Percentiles rank a stretch among this genome's conserved stretches.
These are phyloP conservation scores for Aplysina aerophoba DNA, from an alignment of 37 sponge, comb jelly and placozoan species.

Conservation along the genomic window DNA sequence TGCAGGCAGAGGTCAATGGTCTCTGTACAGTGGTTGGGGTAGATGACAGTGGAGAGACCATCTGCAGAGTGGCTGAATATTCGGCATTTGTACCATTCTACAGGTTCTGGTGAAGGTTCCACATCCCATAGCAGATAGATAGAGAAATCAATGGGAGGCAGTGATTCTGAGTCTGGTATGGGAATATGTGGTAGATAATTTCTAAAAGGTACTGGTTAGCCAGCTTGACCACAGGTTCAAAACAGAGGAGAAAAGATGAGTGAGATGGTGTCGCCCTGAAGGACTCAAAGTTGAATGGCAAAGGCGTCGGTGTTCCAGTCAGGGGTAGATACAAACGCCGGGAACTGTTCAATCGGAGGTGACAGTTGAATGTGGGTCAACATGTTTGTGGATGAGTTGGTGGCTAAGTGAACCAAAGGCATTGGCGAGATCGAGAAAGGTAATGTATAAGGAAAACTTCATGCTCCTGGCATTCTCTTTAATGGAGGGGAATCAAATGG, in stretches of 20 bases:
- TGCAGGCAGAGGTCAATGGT: not conserved
- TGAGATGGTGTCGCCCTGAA: too few species aligned
- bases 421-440: slow-evolving; percentile 42
- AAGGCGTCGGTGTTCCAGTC: not conserved
- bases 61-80: not conserved
- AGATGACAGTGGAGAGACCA: not conserved
- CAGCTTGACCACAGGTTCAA: too few species aligned
- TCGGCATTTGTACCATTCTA: not conserved
- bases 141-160: not conserved
- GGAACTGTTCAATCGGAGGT: not conserved
- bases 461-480: slow-evolving; percentile 19
- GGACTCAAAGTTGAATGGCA: not conserved
- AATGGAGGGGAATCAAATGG: slow-evolving; percentile 18
- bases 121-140: not conserved
- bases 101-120: not conserved
- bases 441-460: slow-evolving; percentile 10
- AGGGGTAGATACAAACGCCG: not conserved
- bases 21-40: not conserved
- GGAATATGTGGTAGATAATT: not conserved
- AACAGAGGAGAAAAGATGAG: too few species aligned
- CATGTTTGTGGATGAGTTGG: not conserved
- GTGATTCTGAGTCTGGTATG: not conserved
- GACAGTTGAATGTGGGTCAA: not conserved
- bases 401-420: slow-evolving; percentile 51
- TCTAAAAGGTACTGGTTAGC: not conserved